Conservation (phyloP, 1,140 invertebrate genomes). For the Bombus fervidus region DNA sequence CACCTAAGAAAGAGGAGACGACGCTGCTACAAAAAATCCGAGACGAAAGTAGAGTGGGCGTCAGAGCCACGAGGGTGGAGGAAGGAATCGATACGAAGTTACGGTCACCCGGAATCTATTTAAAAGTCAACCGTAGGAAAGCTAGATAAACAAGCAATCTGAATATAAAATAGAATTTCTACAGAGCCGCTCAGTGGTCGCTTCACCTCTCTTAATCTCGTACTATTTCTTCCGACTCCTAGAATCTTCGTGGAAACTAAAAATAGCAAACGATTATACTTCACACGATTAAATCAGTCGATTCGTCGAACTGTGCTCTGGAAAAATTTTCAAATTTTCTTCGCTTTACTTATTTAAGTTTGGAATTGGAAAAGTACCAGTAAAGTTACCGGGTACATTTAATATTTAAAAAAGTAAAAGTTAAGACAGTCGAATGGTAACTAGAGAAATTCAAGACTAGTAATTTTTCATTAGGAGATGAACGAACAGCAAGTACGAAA, state of each 20-base stretch:
- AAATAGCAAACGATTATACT: neutral
- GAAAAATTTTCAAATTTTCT: neutral
- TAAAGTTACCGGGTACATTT: neutral
- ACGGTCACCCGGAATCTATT: slow-evolving; percentile 62
- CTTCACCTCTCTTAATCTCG: neutral
- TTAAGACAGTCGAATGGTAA: neutral
- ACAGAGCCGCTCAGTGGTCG: neutral
- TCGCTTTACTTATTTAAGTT: neutral
- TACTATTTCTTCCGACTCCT: neutral
- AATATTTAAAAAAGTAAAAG: neutral
- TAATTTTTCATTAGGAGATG: neutral
- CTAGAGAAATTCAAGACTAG: neutral
- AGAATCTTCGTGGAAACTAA: neutral
- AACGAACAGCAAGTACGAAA: neutral
- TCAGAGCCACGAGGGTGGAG: neutral
- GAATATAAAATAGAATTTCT: slow-evolving; percentile 56
- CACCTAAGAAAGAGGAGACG: slow-evolving; percentile 8
- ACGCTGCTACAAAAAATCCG: slow-evolving; percentile 7
- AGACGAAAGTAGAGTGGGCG: neutral
- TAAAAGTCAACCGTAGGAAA: slow-evolving; percentile 51
- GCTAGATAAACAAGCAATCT: slow-evolving; percentile 56
- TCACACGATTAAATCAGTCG: neutral
- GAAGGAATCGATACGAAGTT: slow-evolving; percentile 61
- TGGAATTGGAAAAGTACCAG: too few species aligned
- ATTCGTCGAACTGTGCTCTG: neutral